Evolutionary conservation across 2,797 vertebrate genomes (phyloP), one percentile per base, ranked within the genome.

Genomic region (Acanthurus leucopareius): DNA sequence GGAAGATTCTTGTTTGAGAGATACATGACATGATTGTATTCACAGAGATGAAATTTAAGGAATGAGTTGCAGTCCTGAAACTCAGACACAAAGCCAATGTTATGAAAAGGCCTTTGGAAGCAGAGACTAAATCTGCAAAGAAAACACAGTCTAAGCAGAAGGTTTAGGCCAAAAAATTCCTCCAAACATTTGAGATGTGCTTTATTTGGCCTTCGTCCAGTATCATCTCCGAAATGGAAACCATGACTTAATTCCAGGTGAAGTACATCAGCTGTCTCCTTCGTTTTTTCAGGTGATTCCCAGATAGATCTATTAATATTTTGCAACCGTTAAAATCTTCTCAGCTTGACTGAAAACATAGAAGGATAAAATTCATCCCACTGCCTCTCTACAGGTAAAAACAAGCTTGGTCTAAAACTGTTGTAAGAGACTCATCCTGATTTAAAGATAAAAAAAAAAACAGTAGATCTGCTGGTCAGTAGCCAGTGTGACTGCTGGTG

Each of bases 241-340:
- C 80, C 16, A 19, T 69, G 81, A 82, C 77, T 77, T 75, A 40
- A 75, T 13, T 75, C 73, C 80, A 84, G 56, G 69, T 77, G 64
- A 88, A 40, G 48, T 13, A 22, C 32, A 74, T 71, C 44, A 60
- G 42, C 19, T 60, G 28, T 15, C 25, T 68, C 4, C 5, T 1
- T 2, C 2, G 13, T 11, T 61, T 32, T 48, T 32, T 40, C 51
- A 53, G 17, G 14, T 10, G 19, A 32, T 65, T 51, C 3, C 15
- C 1, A 0, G 19, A 38, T 15, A 40, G 2, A 19, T 48, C 8
- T 20, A 8, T 17, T 58, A 66, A 54, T 66, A 58, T 32, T n/a
- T 17, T 28, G 49, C 49, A 58, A 9, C 20, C 3, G 9, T 32
- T 57, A 7, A 32, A 11, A 58, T 42, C 44, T 38, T 51, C 25